Evolutionary conservation across 2,888 invertebrate species (phyloP), one percentile per base, ranked within the genome.

Genomic region (Embidobia sp.): DNA sequence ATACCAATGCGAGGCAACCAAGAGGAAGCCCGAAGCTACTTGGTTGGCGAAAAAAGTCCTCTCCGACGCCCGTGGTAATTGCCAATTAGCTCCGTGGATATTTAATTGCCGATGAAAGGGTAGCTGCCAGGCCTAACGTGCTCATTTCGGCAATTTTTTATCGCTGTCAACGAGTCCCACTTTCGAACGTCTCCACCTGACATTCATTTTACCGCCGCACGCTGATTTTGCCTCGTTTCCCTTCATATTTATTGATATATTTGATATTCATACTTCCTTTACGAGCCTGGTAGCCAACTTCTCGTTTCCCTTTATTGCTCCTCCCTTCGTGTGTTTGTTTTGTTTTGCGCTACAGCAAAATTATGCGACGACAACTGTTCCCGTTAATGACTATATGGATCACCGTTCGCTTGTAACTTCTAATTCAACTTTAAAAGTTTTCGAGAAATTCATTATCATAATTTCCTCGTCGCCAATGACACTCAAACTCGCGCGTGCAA

Each of bases 31-130:
- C 55, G 26, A 46, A 69, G 79, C 81, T 83, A 82, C 81, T 80
- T 77, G 82, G 79, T 80, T 78, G 79, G 76, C 72, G 76, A 78
- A 81, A 83, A 84, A 83, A 83, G 80, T 79, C 77, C 77, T 79
- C 78, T 72, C 77, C 83, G 80, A 85, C 85, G 83, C 83, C 84
- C 83, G 84, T 82, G 84, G 87, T 89, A 89, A 89, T 89, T 89
- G 89, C 85, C 89, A 89, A 89, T 89, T 89, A 89, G 89, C 86
- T 81, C 76, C 53, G 82, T 64, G 82, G 87, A 87, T 88, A 89
- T 89, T 89, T 89, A 89, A 89, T 89, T 89, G 88, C 85, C 85
- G 85, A 87, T 88, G 81, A 81, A 70, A 80, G 84, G 84, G 84
- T 83, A 85, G 84, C 77, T 83, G 80, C 76, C 44, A 70, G 76